Percentiles rank a stretch among this genome's conserved stretches.
phyloP scores from a whole-genome alignment of 2,113 vertebrate species.

The Heterotis niloticus region DNA sequence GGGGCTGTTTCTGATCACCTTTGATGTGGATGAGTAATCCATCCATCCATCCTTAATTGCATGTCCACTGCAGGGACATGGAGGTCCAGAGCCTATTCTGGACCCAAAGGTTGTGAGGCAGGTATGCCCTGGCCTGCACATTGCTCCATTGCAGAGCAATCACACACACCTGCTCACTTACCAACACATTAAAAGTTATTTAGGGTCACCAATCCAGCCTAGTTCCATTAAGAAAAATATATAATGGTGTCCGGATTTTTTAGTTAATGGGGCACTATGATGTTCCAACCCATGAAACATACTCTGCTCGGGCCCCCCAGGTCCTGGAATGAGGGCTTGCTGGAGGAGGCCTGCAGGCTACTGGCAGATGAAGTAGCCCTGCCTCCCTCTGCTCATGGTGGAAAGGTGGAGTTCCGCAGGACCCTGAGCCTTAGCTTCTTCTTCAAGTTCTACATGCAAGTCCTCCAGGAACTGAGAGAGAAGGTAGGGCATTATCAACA shows the following conservation, averaged over 20 bases:
- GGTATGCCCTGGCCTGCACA: too few species aligned
- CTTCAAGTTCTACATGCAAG: conserved; percentile 73
- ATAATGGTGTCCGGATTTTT: too few species aligned
- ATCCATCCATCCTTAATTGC: too few species aligned
- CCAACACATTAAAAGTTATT: background rate
- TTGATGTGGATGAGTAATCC: too few species aligned
- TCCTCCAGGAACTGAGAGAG: conserved; percentile 54
- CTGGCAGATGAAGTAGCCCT: conserved; percentile 61
- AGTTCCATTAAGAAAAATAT: too few species aligned
- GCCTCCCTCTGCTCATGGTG: conserved; percentile 46
- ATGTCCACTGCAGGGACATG: too few species aligned
- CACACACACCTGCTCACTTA: too few species aligned
- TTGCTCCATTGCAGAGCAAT: too few species aligned
- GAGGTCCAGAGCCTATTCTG: too few species aligned
- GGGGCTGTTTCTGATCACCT: too few species aligned
- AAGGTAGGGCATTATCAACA: conserved; percentile 26
- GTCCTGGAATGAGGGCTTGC: conserved; percentile 63
- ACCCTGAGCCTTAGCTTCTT: conserved; percentile 69
- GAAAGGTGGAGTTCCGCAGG: conserved; percentile 62
- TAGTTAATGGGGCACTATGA: too few species aligned
- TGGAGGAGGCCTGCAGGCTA: conserved; percentile 61
- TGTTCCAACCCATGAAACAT: background rate
- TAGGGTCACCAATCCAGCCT: background rate
- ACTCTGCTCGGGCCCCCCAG: conserved; percentile 10
- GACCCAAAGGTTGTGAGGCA: too few species aligned